phyloP scores from a whole-genome alignment of 2,113 vertebrate genomes.

The Actenoides lindsayi region DNA sequence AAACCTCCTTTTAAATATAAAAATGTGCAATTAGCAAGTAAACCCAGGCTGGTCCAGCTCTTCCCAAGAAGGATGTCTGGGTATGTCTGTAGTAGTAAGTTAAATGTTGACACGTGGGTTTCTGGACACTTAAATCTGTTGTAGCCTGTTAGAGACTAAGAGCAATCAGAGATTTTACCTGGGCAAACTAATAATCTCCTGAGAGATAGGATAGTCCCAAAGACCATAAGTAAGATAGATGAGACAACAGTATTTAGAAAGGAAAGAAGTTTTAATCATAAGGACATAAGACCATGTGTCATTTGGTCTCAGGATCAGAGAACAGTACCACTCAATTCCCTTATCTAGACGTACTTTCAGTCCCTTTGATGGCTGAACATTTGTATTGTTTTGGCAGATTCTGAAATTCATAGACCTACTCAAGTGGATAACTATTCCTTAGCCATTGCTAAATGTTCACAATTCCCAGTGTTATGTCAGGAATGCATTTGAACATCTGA shows the following conservation, averaged over 20 bases:
- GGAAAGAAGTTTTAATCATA: neutral
- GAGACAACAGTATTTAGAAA: neutral
- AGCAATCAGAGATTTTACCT: neutral
- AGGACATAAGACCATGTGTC: neutral
- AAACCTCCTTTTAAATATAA: neutral
- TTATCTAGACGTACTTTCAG: neutral
- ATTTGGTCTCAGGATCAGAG: neutral
- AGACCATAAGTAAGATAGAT: neutral
- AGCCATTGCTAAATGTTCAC: neutral
- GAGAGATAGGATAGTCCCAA: neutral
- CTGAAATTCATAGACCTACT: neutral
- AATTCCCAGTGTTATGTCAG: neutral
- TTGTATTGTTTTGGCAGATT: neutral
- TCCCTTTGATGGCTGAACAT: neutral
- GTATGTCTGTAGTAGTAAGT: neutral
- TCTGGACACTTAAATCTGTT: neutral
- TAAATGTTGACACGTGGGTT: neutral
- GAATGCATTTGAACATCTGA: conserved; percentile 28
- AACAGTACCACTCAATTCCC: neutral
- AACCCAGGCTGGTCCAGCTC: neutral
- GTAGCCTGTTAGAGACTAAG: neutral
- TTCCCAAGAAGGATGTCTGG: neutral
- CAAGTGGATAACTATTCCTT: neutral
- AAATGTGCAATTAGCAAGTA: neutral
- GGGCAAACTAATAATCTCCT: neutral